Evolutionary conservation across 2,113 vertebrate genomes (phyloP).

Genomic region (Gasterosteus aculeatus): DNA sequence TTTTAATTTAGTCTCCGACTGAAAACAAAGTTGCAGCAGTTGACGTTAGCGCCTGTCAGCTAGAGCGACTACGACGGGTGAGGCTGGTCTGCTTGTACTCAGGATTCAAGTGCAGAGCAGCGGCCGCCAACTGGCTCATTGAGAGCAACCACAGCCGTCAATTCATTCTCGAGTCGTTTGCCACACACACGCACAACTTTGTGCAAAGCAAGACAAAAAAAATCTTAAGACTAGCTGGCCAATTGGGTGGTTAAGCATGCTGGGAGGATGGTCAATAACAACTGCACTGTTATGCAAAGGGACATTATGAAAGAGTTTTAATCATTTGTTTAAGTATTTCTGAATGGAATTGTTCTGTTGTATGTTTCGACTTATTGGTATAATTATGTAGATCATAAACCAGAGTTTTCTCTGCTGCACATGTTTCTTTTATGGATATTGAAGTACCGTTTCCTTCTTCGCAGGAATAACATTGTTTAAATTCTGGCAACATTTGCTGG

Average conservation of each 20-base stretch:
- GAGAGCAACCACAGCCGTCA: not conserved
- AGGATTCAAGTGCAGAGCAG: not conserved
- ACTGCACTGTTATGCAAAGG: not conserved
- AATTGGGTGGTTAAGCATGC: not conserved
- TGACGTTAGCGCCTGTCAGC: too few species aligned
- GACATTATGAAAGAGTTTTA: not conserved
- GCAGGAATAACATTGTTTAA: not conserved
- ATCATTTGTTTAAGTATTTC: not conserved
- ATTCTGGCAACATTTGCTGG: not conserved
- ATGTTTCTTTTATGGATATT: not conserved
- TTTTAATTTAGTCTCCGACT: not conserved
- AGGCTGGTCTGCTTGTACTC: not conserved
- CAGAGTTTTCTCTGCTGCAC: not conserved
- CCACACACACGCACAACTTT: not conserved
- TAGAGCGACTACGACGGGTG: too few species aligned
- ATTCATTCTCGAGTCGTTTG: too few species aligned
- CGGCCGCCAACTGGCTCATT: not conserved
- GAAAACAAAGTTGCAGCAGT: too few species aligned
- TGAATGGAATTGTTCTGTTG: not conserved
- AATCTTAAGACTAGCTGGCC: not conserved
- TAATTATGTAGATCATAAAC: not conserved
- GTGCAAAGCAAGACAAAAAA: not conserved
- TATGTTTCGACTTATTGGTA: not conserved
- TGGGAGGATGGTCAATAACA: constrained; percentile 1
- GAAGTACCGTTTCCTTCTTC: not conserved